Base-by-base conservation (phyloP, 2,113 vertebrate genomes). In the Microtus oregoni region DNA sequence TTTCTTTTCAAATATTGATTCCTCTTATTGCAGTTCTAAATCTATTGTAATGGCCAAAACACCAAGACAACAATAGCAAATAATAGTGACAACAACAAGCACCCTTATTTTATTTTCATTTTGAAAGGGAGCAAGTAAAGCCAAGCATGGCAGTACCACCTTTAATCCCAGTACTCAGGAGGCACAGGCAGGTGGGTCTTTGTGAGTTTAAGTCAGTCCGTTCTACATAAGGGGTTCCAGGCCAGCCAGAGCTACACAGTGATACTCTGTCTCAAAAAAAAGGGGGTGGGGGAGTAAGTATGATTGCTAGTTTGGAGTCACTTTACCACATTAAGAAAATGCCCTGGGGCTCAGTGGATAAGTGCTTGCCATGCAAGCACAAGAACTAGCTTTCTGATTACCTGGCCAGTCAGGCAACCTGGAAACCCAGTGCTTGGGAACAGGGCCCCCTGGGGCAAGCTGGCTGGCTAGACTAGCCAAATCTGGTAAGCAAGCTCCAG, bases 91-190 rank as follows among this genome's bases (percentile, higher is more conserved):
- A 86, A 86, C 61, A 94, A 94, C 58, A 26, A 44, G 38, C 58
- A 93, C 92, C 67, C 55, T 94, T 92, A 91, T 90, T 85, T 95
- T 89, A 76, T 97, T 95, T 96, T 87, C 86, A 85, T 85, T 85
- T 85, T 63, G 38, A 44, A 41, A 85, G 26, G n/a, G 26, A 63
- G 81, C 55, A 83, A 83, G 55, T 63, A 44, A 44, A 63, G 3
- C 24, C 58, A 63, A 26, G 81, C n/a, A 44, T n/a, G 12, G 58
- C 15, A 8, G 58, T 30, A 26, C 17, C 8, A 0, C 24, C 58
- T 83, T 63, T 83, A 41, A 41, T 63, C 13, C n/a, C 7, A 63
- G n/a, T 41, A 41, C 13, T 63, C 58, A 30, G 9, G 14, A 85
- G n/a, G 24, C 24, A 83, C 24, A 83, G n/a, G 81, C n/a, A 63